Evolutionary conservation across 2,797 vertebrate genomes (phyloP).

Genomic region (Sebastolobus alascanus): DNA sequence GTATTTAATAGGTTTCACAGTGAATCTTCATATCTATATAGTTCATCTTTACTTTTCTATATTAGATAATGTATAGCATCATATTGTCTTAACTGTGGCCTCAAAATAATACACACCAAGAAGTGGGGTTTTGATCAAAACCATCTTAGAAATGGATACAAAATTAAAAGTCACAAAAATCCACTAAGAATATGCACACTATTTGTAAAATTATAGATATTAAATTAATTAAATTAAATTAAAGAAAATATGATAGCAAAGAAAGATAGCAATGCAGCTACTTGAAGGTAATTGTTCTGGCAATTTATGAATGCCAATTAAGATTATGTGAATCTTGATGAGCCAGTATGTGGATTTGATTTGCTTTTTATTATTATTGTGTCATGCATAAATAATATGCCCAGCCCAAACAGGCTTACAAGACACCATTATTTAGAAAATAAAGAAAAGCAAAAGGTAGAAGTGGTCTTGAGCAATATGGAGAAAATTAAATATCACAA

Average conservation of each 20-base stretch:
- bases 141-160: background rate
- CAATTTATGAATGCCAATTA: background rate
- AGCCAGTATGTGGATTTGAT: no score
- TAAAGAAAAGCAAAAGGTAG: no score
- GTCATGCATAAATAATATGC: no score
- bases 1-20: background rate
- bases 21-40: background rate
- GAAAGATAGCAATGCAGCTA: background rate
- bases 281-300: background rate
- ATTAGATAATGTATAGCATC: background rate
- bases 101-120: background rate
- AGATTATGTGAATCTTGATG: background rate
- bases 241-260: background rate
- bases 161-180: background rate
- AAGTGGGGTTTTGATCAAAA: conserved; percentile 3
- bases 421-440: no score
- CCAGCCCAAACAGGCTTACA: no score
- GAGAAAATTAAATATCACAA: no score
- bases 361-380: no score
- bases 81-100: background rate
- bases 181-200: background rate
- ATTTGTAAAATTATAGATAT: background rate
- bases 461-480: no score
- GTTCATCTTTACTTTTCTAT: background rate
- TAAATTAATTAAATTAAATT: no score